Conservation (phyloP, 2,797 vertebrate species). For the Oryzias dopingdopingensis region DNA sequence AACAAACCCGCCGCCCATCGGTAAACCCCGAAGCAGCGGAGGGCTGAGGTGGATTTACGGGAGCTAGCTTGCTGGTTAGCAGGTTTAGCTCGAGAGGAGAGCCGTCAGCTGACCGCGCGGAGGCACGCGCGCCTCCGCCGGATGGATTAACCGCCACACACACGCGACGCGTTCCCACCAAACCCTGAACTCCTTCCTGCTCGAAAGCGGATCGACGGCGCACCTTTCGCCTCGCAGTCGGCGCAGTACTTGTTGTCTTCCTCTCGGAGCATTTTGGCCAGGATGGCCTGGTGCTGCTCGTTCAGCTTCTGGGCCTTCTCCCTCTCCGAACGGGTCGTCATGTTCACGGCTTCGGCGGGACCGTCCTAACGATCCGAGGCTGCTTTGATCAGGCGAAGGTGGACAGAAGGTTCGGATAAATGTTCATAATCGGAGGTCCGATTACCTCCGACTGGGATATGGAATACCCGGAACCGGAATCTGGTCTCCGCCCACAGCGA, state of each 20-base stretch:
- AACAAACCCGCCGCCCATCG: background rate
- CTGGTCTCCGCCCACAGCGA: constrained; percentile 65
- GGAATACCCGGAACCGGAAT: constrained; percentile 80
- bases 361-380: constrained; percentile 16
- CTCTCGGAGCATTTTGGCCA: constrained; percentile 94
- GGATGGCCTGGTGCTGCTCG: constrained; percentile 97
- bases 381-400: constrained; percentile 41
- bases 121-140: constrained; percentile 32
- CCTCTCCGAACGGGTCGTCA: constrained; percentile 95
- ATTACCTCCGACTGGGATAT: constrained; percentile 46
- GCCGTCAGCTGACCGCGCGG: constrained; percentile 66
- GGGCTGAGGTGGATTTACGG: constrained; percentile 41
- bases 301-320: constrained; percentile 98
- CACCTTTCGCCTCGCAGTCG: constrained; percentile 98
- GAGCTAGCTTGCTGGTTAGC: constrained; percentile 68
- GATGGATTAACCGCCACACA: constrained; percentile 25
- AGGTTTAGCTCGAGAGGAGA: constrained; percentile 59
- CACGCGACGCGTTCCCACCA: background rate
- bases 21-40: background rate
- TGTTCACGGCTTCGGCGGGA: constrained; percentile 52
- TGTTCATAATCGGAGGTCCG: constrained; percentile 68
- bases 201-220: constrained; percentile 5
- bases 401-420: constrained; percentile 47
- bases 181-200: background rate
- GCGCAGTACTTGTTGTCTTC: constrained; percentile 99